Evolutionary conservation across 2,888 invertebrate species (phyloP).

Genomic region (Orthosia incerta): DNA sequence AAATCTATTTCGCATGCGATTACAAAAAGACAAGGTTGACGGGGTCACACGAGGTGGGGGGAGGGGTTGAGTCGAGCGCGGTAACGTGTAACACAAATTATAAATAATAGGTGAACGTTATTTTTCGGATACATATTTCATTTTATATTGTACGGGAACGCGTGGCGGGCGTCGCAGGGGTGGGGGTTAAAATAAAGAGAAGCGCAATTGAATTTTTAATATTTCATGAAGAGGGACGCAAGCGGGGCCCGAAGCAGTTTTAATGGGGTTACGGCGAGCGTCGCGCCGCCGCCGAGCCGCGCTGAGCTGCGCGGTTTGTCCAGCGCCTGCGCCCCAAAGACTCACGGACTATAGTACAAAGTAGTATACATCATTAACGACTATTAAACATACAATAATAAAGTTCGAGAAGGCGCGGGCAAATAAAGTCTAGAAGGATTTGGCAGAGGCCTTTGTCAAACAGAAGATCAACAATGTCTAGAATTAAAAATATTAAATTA

Average conservation of each 20-base stretch:
- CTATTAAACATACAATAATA: slow-evolving; percentile 28
- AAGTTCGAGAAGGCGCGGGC: too few relatives aligned
- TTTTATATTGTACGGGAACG: slow-evolving; percentile 88
- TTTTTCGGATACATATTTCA: slow-evolving; percentile 90
- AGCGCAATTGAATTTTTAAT: slow-evolving; percentile 91
- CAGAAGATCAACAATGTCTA: too few relatives aligned
- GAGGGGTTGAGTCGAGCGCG: slow-evolving; percentile 59
- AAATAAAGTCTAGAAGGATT: too few relatives aligned
- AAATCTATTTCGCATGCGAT: slow-evolving; percentile 61
- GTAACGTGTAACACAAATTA: slow-evolving; percentile 86
- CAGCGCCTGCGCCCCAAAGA: slow-evolving; percentile 39
- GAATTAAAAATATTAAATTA: too few relatives aligned
- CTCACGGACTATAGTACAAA: not conserved
- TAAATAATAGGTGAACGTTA: slow-evolving; percentile 90
- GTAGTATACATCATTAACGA: slow-evolving; percentile 37
- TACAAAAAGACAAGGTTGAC: slow-evolving; percentile 67
- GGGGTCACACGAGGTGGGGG: slow-evolving; percentile 54
- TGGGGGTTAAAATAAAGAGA: slow-evolving; percentile 91
- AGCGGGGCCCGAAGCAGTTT: slow-evolving; percentile 84
- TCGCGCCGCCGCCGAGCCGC: slow-evolving; percentile 65
- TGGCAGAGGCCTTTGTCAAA: too few relatives aligned
- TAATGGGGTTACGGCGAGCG: slow-evolving; percentile 86
- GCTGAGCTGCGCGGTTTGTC: slow-evolving; percentile 48
- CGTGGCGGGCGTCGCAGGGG: slow-evolving; percentile 81
- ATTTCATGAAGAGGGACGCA: slow-evolving; percentile 90